phyloP scores from a whole-genome alignment of 2,888 invertebrate genomes.

The Prosopocoilus inquinatus region DNA sequence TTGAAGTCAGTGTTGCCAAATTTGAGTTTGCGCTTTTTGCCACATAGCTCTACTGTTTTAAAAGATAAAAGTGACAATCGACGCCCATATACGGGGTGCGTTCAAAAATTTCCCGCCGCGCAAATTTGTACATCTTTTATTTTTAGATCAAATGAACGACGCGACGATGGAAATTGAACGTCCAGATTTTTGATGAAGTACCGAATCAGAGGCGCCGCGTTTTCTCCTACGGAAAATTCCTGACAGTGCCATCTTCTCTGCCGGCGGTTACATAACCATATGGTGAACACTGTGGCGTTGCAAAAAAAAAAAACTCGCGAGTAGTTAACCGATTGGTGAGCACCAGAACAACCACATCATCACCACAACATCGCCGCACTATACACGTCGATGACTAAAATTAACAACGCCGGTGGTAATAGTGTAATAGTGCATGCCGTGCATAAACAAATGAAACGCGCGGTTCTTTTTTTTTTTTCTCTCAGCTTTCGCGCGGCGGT shows the following conservation, averaged over 20 bases:
- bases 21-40: no score
- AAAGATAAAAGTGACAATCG: no score
- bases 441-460: neutral
- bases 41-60: no score
- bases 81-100: no score
- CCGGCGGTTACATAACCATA: constrained; percentile 3
- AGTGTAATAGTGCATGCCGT: no score
- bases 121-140: no score
- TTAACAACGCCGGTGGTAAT: neutral
- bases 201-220: constrained; percentile 29
- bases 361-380: neutral
- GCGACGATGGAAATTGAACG: no score
- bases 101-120: no score
- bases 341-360: neutral
- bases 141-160: no score
- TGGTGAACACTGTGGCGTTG: neutral
- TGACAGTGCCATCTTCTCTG: constrained; percentile 31
- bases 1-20: no score
- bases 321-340: neutral
- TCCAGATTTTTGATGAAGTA: constrained; percentile 1
- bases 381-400: neutral
- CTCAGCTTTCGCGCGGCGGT: neutral
- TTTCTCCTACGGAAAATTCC: constrained; percentile 43
- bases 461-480: neutral
- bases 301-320: neutral